These are phyloP conservation scores for Pemphigus obesinymphae DNA, from an alignment of 1,140 invertebrate genomes.

Conservation along the genomic window DNA sequence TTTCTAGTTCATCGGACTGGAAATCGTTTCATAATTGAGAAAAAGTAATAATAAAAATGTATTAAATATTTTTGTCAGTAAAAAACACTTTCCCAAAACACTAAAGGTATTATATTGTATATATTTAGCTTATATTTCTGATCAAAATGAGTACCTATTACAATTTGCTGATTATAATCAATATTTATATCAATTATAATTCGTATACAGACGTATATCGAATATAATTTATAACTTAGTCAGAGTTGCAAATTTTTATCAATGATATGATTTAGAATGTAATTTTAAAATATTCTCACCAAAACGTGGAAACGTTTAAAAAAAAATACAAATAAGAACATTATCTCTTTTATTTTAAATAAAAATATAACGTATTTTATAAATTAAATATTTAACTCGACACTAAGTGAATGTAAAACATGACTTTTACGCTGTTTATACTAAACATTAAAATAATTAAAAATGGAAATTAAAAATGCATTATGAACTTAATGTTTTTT, in stretches of 20 bases:
- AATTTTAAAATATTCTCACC: not conserved
- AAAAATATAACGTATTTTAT: not conserved
- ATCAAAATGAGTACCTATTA: not conserved
- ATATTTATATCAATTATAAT: too few relatives aligned
- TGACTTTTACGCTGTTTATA: not conserved
- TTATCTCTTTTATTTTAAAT: not conserved
- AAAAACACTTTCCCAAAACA: not conserved
- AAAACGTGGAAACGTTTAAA: too few relatives aligned
- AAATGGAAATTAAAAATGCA: not conserved
- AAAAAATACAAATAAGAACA: not conserved
- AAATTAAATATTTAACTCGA: not conserved
- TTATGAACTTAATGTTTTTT: not conserved
- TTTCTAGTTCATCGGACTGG: not conserved
- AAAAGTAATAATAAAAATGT: not conserved
- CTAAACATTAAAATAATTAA: not conserved
- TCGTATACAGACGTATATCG: too few relatives aligned
- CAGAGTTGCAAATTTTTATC: too few relatives aligned
- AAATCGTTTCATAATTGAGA: not conserved
- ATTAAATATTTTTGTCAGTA: not conserved
- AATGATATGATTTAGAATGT: not conserved
- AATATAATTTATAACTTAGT: too few relatives aligned
- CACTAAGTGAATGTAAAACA: not conserved
- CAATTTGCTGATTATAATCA: not conserved
- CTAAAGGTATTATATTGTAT: not conserved
- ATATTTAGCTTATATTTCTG: not conserved